Conservation (phyloP, 2,888 invertebrate species). For the Actias luna region DNA sequence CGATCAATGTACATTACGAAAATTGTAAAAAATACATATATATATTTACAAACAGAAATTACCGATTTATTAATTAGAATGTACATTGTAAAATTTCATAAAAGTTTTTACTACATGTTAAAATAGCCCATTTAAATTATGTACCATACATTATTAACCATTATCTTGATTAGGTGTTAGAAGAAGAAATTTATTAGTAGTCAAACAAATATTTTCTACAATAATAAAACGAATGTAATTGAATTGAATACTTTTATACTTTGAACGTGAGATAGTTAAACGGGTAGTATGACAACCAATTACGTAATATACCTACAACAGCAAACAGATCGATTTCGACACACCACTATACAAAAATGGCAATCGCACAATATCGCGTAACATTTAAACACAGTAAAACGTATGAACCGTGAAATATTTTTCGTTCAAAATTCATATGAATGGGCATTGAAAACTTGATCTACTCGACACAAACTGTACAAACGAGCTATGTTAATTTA, state of each 20-base stretch:
- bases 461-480: slow-evolving; percentile 23
- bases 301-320: background rate
- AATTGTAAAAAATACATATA: too few relatives aligned
- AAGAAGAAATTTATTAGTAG: too few relatives aligned
- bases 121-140: too few relatives aligned
- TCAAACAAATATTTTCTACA: too few relatives aligned
- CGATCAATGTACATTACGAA: too few relatives aligned
- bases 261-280: background rate
- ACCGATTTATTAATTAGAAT: too few relatives aligned
- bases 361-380: slow-evolving; percentile 4
- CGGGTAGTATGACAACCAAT: background rate
- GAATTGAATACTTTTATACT: background rate
- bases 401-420: slow-evolving; percentile 25
- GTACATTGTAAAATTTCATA: too few relatives aligned
- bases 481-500: slow-evolving; percentile 30
- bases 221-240: too few relatives aligned
- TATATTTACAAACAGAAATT: too few relatives aligned
- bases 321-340: background rate
- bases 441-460: slow-evolving; percentile 29
- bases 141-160: too few relatives aligned
- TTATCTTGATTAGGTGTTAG: too few relatives aligned
- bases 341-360: background rate
- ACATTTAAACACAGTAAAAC: slow-evolving; percentile 7
- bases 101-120: too few relatives aligned
- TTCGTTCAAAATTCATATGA: slow-evolving; percentile 22